phyloP scores from a whole-genome alignment of 2,888 invertebrate species.

The Camponotus fellah region DNA sequence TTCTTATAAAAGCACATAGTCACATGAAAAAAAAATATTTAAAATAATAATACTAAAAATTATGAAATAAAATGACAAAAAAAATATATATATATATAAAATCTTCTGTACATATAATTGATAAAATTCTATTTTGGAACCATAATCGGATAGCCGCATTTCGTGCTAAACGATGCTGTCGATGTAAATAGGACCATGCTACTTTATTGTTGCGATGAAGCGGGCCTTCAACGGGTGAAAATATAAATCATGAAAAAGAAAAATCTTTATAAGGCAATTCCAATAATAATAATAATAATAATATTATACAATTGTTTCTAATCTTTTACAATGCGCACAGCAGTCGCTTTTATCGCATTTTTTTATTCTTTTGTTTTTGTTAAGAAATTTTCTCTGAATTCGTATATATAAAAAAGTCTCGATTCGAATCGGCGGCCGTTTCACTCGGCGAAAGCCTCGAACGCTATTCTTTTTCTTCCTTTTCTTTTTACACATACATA shows the following conservation, averaged over 20 bases:
- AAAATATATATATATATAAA: background rate
- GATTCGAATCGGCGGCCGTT: constrained; percentile 64
- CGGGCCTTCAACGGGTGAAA: constrained; percentile 27
- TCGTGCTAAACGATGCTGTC: constrained; percentile 3
- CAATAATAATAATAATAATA: constrained; percentile 54
- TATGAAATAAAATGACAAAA: background rate
- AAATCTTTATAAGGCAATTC: constrained; percentile 15
- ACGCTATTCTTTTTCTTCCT: constrained; percentile 51
- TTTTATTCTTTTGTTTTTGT: constrained; percentile 57
- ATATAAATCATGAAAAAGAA: constrained; percentile 16
- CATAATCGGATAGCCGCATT: constrained; percentile 12
- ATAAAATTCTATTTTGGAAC: background rate
- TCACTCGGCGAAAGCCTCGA: constrained; percentile 68
- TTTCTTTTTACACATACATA: constrained; percentile 63
- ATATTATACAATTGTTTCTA: constrained; percentile 62
- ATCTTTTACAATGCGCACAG: constrained; percentile 40
- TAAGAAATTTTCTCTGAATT: constrained; percentile 73
- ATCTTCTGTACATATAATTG: constrained; percentile 2
- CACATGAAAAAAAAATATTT: constrained; percentile 1
- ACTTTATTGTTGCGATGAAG: constrained; percentile 21
- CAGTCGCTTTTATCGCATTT: constrained; percentile 55
- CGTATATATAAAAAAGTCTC: constrained; percentile 75
- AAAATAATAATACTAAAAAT: constrained; percentile 19
- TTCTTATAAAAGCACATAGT: constrained; percentile 41
- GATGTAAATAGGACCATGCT: constrained; percentile 12